Base-by-base conservation (phyloP, 2,113 vertebrate genomes). In the Cranoglanis bouderius region DNA sequence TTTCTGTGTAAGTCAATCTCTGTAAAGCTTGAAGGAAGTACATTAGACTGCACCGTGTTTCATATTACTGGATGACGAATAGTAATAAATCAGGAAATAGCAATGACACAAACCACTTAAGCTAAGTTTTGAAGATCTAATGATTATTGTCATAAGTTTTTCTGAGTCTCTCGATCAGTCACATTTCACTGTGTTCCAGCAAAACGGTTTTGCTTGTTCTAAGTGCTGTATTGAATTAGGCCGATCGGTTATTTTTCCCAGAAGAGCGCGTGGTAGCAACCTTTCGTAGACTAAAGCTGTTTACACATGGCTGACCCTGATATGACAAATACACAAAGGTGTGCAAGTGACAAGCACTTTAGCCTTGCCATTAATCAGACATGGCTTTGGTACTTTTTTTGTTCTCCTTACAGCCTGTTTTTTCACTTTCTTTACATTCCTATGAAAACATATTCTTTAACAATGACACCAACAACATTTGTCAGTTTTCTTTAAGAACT, bases 281-380 rank as follows among this genome's bases (percentile, higher is more conserved):
- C 83, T 75, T 57, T 55, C 61, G 57, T 53, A 77, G 77, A 77
- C n/a, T 43, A 63, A 29, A 86, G 83, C 86, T 84, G 83, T 88
- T 89, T 86, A 78, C 78, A 78, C 70, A 77, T 80, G 35, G 57
- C 35, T 89, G 86, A 88, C 88, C 88, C 88, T 67, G 84, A 89
- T 53, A 59, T 85, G 88, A 89, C 81, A 89, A 89, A 89, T 85
- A 55, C 88, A 77, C 67, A 82, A 87, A 84, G 78, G 85, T 38
- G 70, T 43, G 9, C 38, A 49, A 78, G 85, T 85, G 85, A 88
- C 61, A 55, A 82, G 43, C 59, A 57, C 49, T 77, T 89, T 35
- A 81, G 53, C 49, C 49, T 57, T 43, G 9, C 78, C 63, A 72
- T 88, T 84, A 63, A 84, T 83, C 86, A 72, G 59, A 74, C 86